These are phyloP conservation scores for Tetrapedia diversipes DNA, from an alignment of 2,888 invertebrate species.

Conservation along the genomic window DNA sequence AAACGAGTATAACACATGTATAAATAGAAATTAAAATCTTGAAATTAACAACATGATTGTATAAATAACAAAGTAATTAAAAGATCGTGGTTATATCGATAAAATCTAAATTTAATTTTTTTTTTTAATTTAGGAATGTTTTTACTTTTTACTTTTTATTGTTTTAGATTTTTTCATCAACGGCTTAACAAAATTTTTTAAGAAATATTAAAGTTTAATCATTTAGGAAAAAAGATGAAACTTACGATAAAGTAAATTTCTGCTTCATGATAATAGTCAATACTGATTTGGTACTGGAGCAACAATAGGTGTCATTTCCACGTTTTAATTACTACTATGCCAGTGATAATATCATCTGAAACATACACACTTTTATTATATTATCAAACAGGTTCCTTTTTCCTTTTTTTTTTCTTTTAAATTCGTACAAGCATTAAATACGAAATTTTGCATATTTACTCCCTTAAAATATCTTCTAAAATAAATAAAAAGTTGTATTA, in stretches of 20 bases:
- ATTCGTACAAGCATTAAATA: conserved; percentile 41
- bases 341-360: conserved; percentile 48
- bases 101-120: conserved; percentile 17
- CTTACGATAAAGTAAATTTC: conserved; percentile 22
- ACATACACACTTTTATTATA: conserved; percentile 44
- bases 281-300: conserved; percentile 56
- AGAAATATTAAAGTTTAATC: conserved; percentile 2
- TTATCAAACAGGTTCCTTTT: conserved; percentile 27
- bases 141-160: background rate
- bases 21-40: conserved; percentile 54
- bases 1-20: conserved; percentile 43
- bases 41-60: conserved; percentile 54
- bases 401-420: conserved; percentile 14
- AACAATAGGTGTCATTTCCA: conserved; percentile 60
- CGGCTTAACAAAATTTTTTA: conserved; percentile 22
- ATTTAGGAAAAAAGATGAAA: conserved; percentile 4
- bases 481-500: conserved; percentile 53
- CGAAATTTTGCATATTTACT: conserved; percentile 40
- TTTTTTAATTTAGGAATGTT: conserved; percentile 49
- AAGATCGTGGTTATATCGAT: conserved; percentile 16
- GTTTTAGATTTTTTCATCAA: background rate
- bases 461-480: conserved; percentile 43
- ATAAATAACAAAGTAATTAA: conserved; percentile 49
- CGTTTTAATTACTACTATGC: conserved; percentile 53
- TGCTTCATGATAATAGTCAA: conserved; percentile 38